Evolutionary conservation across 2,797 vertebrate species (phyloP), one percentile per base, ranked within the genome.

Genomic region (Anguilla megastoma): DNA sequence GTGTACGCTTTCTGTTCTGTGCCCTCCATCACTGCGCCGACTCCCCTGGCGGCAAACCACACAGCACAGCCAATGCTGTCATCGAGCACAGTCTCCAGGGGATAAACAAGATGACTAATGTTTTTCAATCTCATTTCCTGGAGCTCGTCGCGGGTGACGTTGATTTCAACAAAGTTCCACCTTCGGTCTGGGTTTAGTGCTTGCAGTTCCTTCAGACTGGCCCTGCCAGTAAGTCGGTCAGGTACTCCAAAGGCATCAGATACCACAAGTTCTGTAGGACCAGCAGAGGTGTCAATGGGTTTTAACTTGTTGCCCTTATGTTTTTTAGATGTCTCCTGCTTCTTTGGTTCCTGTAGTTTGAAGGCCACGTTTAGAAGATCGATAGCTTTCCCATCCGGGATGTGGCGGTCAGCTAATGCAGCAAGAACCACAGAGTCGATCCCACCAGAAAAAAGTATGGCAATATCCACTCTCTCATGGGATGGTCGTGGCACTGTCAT

Each of bases 301-400:
- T 86, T 86, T 27, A 90, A 93, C 90, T 94, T 94, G 30, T 1
- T 10, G 36, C 88, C 93, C 8, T 69, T 90, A 0, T 0, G 45
- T 52, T 94, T 96, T 89, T 94, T 94, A 9, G 86, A 45, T 0
- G 91, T 86, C 52, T 80, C 9, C 84, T 89, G 93, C 21, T 54
- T 45, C 33, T 93, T 93, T 82, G 92, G 89, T 85, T 93, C 93
- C 91, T 94, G 95, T 27, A 92, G 90, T 93, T 93, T 92, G 91
- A 99, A 99, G n/a, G 99, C 98, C 14, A 99, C 98, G n/a, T 99
- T 99, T 18, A 99, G 96, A 87, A 99, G 97, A 91, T 99, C 99
- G 86, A 99, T 96, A 0, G 98, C 96, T 90, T 97, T 96, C 1
- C 95, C 94, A 56, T 88, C 18, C 74, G 98, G 97, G 80, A 98